Conservation (phyloP, 2,113 vertebrate genomes). For the Trichomycterus rosablanca region DNA sequence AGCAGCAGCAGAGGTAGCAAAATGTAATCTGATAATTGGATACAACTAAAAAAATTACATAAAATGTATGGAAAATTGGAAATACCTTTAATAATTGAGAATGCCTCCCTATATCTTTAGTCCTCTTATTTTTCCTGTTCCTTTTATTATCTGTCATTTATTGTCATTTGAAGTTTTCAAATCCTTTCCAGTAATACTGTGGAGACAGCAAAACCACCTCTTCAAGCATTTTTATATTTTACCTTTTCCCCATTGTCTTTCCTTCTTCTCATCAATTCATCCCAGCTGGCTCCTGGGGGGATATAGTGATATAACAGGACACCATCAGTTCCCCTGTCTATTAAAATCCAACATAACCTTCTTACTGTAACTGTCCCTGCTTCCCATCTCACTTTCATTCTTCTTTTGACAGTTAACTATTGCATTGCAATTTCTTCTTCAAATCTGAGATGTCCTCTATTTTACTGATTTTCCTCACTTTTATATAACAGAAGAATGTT, state of each 20-base stretch:
- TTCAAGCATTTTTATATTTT: slow-evolving; percentile 32
- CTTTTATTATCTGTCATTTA: no score
- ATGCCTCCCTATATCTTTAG: no score
- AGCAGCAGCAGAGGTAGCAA: no score
- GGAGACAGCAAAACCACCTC: slow-evolving; percentile 59
- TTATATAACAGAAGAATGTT: no score
- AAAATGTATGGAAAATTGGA: no score
- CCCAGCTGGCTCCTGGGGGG: slow-evolving; percentile 10
- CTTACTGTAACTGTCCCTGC: slow-evolving; percentile 40
- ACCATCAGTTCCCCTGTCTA: slow-evolving; percentile 37
- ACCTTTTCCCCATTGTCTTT: slow-evolving; percentile 5
- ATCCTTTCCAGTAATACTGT: slow-evolving; percentile 52
- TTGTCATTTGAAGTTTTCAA: slow-evolving; percentile 14
- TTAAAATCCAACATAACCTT: slow-evolving; percentile 45
- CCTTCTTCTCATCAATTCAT: slow-evolving; percentile 27
- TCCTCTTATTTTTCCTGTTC: no score
- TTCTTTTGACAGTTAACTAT: slow-evolving; percentile 32
- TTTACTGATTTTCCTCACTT: no score
- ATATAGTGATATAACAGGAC: slow-evolving; percentile 43
- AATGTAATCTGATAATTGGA: no score
- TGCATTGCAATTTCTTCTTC: slow-evolving; percentile 25
- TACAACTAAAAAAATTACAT: no score
- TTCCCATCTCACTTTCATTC: slow-evolving; percentile 21
- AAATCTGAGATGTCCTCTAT: slow-evolving; percentile 27
- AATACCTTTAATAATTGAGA: no score